Base-by-base conservation (phyloP, 2,797 vertebrate genomes). In the Chromobotia macracanthus region DNA sequence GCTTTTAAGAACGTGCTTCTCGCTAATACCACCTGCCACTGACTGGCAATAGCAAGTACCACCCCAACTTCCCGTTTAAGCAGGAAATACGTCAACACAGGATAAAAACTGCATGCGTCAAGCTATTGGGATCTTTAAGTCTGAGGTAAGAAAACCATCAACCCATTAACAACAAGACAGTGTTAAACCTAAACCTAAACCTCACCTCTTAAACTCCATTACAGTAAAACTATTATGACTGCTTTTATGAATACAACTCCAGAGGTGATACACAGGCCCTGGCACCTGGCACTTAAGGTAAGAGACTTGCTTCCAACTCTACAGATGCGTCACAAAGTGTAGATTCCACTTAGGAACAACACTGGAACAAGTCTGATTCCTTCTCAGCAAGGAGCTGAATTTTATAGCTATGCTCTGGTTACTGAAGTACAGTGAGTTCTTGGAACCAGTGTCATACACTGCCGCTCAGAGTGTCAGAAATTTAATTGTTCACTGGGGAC, bases 361-460 rank as follows among this genome's bases (percentile, higher is more conserved):
- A 82, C 83, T 84, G 83, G 83, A 83, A 82, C 85, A 84, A 79
- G 79, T 85, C 85, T 82, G 83, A 86, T 86, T 87, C 75, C 83
- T 82, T 70, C 83, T 90, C 88, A 84, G 80, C 87, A 80, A 87
- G 88, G 77, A 87, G 87, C 86, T 84, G 81, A 87, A 77, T 92
- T 93, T 93, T 90, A 91, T 89, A 85, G 87, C 90, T 84, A 81
- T 82, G 85, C 87, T 85, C 88, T 82, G 88, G 87, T 90, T 89
- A 90, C 88, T 92, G 88, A 92, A 91, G 90, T 85, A 61, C 86
- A 84, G 84, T 84, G 86, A 88, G 89, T 91, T 91, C 86, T 88
- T 90, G 90, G 88, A 91, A 85, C 83, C 74, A 38, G 78, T 75
- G 76, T 79, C 73, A 58, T 70, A 81, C 80, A 81, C 87, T 87